Base-by-base conservation (phyloP, 2,797 vertebrate genomes). In the Rhinichthys osculus region DNA sequence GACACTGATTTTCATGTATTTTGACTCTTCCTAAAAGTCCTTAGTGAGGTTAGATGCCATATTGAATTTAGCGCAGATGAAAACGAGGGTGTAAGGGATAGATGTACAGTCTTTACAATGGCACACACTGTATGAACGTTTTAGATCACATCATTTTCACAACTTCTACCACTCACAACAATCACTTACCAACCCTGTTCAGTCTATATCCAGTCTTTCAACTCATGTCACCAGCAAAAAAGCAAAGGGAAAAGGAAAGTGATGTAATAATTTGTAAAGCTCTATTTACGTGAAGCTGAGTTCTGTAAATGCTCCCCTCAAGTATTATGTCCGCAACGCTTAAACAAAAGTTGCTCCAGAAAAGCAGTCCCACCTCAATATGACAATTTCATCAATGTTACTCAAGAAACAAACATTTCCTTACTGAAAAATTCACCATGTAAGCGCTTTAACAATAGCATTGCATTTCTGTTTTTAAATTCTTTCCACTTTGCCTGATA, bases 231-330 rank as follows among this genome's bases (percentile, higher is more conserved):
- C 57, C 4, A 7, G 23, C 33, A 27, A 76, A 76, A 30, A 33
- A n/a, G 16, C 1, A n/a, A n/a, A n/a, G n/a, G n/a, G n/a, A n/a
- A 72, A 74, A 74, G 57, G 21, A 30, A 73, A 30, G 23, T 50
- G 40, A 74, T n/a, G 70, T n/a, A 74, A 59, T 64, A 33, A 76
- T 27, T 38, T 72, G 71, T 50, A 66, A 76, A 83, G 8, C 57
- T 27, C 23, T 66, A 33, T 74, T 64, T 66, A 62, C 54, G 33
- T 33, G 52, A 19, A 74, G 33, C 35, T 17, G 23, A 83, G 16
- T 66, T 66, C 30, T 21, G 42, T 13, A 38, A 44, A 74, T 47
- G 30, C 27, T 44, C 30, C 13, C 19, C 27, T 42, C 16, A 10
- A 64, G 5, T 66, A 35, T 64, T 35, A 64, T 21, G 9, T 73